Conservation (phyloP, 2,797 vertebrate genomes). For the Echiichthys vipera region DNA sequence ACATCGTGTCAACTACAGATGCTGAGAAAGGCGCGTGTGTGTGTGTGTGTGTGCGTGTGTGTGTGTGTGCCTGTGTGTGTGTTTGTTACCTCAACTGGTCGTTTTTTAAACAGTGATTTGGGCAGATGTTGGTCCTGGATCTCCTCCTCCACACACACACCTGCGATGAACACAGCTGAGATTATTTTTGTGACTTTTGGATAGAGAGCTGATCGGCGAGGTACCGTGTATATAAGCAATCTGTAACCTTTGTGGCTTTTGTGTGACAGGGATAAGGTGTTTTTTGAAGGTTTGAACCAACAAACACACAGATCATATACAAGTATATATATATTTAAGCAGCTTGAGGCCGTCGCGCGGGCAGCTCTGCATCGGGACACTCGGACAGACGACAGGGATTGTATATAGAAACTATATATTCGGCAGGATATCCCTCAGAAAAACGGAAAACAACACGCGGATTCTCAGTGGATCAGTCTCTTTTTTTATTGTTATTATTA, state of each 20-base stretch:
- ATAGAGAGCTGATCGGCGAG: conserved; percentile 46
- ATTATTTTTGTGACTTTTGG: conserved; percentile 73
- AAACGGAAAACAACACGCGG: conserved; percentile 54
- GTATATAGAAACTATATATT: conserved; percentile 76
- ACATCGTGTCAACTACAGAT: conserved; percentile 64
- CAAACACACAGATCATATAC: conserved; percentile 51
- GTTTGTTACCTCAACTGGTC: conserved; percentile 71
- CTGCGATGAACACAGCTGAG: conserved; percentile 62
- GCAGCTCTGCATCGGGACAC: conserved; percentile 50
- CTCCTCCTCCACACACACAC: conserved; percentile 51
- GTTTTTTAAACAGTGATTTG: conserved; percentile 52
- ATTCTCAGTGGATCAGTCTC: conserved; percentile 80
- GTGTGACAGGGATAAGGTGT: conserved; percentile 67
- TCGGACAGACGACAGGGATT: conserved; percentile 76
- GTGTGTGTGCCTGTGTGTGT: conserved; percentile 47
- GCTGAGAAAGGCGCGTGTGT: conserved; percentile 53
- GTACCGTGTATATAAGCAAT: conserved; percentile 82
- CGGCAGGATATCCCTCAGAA: conserved; percentile 77
- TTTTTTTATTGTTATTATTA: too few species aligned
- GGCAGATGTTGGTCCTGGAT: conserved; percentile 52
- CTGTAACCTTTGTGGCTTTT: conserved; percentile 80
- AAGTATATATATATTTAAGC: conserved; percentile 74
- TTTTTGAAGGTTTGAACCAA: conserved; percentile 56
- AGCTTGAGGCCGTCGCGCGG: conserved; percentile 51
- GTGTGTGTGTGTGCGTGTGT: conserved; percentile 38